phyloP scores from a whole-genome alignment of 2,113 vertebrate species.

The Pristiophorus japonicus region DNA sequence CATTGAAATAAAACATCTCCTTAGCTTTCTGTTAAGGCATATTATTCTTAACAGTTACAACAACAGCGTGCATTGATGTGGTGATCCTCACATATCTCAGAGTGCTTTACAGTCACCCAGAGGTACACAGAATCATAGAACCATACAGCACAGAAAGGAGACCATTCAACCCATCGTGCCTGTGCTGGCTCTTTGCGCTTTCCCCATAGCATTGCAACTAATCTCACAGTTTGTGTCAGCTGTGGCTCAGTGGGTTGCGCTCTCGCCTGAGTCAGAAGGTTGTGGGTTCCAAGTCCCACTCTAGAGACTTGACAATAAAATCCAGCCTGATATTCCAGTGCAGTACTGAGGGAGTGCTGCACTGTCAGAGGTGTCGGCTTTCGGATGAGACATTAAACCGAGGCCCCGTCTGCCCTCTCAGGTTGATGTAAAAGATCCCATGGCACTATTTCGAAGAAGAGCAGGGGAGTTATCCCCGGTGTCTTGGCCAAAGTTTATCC shows the following conservation, averaged over 20 bases:
- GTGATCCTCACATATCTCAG: not conserved
- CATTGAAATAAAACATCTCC: not conserved
- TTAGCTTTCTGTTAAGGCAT: not conserved
- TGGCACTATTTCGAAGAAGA: not conserved
- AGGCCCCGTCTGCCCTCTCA: not conserved
- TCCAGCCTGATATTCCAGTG: not conserved
- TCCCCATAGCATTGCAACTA: too few species aligned
- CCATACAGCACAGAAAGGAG: not conserved
- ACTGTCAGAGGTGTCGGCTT: not conserved
- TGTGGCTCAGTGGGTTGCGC: not conserved
- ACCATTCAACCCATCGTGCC: too few species aligned
- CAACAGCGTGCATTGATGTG: not conserved
- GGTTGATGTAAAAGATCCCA: not conserved
- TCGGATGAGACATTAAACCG: not conserved
- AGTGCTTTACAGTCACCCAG: not conserved
- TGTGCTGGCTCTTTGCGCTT: not conserved
- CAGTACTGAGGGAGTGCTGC: not conserved
- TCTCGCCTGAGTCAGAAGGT: not conserved
- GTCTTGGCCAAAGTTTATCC: not conserved
- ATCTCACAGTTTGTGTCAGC: not conserved
- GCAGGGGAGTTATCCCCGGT: not conserved
- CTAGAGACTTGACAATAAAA: not conserved
- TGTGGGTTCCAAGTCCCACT: not conserved
- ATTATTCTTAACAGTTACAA: not conserved
- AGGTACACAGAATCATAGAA: not conserved